Base-by-base conservation (phyloP, 2,797 vertebrate species). In the Denticeps clupeoides region DNA sequence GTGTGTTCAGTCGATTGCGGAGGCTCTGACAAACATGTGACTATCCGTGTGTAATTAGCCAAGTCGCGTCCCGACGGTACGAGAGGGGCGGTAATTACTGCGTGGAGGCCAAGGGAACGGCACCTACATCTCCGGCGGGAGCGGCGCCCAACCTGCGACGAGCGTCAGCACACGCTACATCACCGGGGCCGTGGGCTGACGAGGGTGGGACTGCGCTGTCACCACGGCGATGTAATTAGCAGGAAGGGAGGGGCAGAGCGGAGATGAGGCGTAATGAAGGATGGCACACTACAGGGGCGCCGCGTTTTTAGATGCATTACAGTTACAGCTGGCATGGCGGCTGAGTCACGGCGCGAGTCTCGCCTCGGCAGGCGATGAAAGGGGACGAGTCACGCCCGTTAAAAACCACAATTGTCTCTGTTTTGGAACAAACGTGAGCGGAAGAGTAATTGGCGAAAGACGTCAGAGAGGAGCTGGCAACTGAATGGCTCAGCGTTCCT, bases 1-100 rank as follows among this genome's bases (percentile, higher is more conserved):
- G n/a, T n/a, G n/a, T n/a, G n/a, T n/a, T n/a, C n/a, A 51, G 31
- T 11, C 38, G 65, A 65, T 74, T 64, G 68, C 63, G 61, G 67
- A 72, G 75, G 70, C 73, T 75, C 64, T 68, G 74, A 81, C 75
- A 82, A 82, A 80, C 80, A 78, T 73, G 78, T 69, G 76, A 81
- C 79, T 80, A 78, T 77, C 77, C 67, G 60, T 58, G 47, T 52
- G 70, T 77, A 82, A 84, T 83, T 82, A 81, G 75, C 71, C 69
- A 49, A 66, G 65, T 67, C 66, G 56, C 53, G 60, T 80, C 75
- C 70, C 70, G 23, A 60, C 68, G 67, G 67, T 69, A 71, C 68
- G 69, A 73, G 70, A 78, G 69, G 66, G 69, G 58, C 67, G 63
- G 64, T 75, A 80, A 81, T 82, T 80, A 82, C 58, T 58, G 64